phyloP scores from a whole-genome alignment of 2,888 invertebrate genomes.

The Ephialtes manifestator region DNA sequence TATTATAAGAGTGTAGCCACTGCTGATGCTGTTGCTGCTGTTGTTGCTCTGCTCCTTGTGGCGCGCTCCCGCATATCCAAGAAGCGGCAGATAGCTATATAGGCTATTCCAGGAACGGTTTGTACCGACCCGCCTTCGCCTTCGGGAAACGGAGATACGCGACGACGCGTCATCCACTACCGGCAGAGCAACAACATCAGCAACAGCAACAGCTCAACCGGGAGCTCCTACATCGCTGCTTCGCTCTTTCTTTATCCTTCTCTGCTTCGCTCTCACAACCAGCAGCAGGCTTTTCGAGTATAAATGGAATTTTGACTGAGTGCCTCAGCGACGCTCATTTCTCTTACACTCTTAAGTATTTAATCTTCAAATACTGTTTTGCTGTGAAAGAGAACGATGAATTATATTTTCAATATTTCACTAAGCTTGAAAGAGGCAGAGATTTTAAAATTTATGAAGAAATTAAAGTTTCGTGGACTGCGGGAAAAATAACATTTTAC shows the following conservation, averaged over 20 bases:
- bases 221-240: background rate
- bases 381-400: background rate
- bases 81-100: constrained; percentile 66
- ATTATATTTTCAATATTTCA: constrained; percentile 39
- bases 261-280: background rate
- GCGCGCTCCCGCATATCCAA: constrained; percentile 55
- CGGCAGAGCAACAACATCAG: constrained; percentile 39
- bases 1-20: constrained; percentile 60
- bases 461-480: background rate
- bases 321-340: constrained; percentile 65
- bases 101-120: constrained; percentile 73
- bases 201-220: constrained; percentile 20
- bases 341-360: constrained; percentile 28
- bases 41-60: background rate
- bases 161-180: constrained; percentile 58
- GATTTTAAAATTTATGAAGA: background rate
- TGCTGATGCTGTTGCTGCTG: constrained; percentile 55
- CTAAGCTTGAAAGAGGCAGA: background rate
- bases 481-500: background rate
- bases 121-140: constrained; percentile 40
- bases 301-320: constrained; percentile 69
- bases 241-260: background rate
- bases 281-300: constrained; percentile 59
- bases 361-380: constrained; percentile 20
- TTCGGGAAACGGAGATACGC: constrained; percentile 49